These are phyloP conservation scores for Plotosus lineatus DNA, from an alignment of 2,113 vertebrate genomes.

Conservation along the genomic window DNA sequence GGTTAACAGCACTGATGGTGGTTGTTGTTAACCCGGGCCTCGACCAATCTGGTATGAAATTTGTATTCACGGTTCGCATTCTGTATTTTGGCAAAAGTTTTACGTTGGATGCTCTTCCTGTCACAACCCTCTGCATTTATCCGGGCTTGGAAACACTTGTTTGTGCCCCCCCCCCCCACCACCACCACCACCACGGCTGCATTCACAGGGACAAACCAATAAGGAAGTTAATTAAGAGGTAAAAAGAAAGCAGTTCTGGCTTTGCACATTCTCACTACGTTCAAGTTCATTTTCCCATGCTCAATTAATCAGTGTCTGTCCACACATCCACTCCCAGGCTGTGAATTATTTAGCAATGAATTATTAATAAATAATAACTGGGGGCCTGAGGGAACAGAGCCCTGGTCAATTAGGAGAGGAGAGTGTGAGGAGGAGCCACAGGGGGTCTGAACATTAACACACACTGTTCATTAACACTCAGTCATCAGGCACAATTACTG, in stretches of 20 bases:
- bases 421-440: slow-evolving; percentile 83
- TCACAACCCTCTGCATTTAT: no score
- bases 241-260: slow-evolving; percentile 17
- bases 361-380: slow-evolving; percentile 99
- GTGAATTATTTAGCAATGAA: slow-evolving; percentile 99
- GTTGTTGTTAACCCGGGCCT: no score
- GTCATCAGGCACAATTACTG: slow-evolving; percentile 93
- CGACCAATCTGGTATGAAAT: no score
- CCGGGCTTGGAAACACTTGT: no score
- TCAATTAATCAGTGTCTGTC: slow-evolving; percentile 86
- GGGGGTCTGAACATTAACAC: slow-evolving; percentile 75
- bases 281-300: slow-evolving; percentile 75
- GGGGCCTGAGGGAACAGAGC: slow-evolving; percentile 83
- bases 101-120: no score
- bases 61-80: no score
- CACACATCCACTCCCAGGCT: slow-evolving; percentile 81
- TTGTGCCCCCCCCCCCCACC: no score
- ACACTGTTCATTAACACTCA: slow-evolving; percentile 88
- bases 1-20: no score
- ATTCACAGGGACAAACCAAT: slow-evolving; percentile 17
- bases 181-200: no score
- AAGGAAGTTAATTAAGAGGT: slow-evolving; percentile 33
- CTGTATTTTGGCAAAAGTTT: no score
- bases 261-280: slow-evolving; percentile 77
- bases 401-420: slow-evolving; percentile 90